phyloP scores from a whole-genome alignment of 1,140 invertebrate genomes.

The Doryteuthis pealeii region DNA sequence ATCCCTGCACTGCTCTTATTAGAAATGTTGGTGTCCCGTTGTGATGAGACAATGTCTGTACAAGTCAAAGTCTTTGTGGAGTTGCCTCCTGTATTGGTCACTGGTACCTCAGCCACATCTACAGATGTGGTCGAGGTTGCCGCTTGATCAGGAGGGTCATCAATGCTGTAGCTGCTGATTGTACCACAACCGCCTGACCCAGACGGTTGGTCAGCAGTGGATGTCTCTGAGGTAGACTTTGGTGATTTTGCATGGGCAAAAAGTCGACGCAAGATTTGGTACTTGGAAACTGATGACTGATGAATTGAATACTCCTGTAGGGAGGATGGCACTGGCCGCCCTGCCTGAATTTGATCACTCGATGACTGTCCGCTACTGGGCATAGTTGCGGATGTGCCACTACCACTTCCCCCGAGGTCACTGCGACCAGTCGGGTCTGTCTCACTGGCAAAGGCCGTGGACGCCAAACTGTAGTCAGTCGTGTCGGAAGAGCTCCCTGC shows the following conservation, averaged over 20 bases:
- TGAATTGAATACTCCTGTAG: background rate
- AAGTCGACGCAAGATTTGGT: conserved; percentile 12
- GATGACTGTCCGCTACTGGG: background rate
- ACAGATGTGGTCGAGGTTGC: background rate
- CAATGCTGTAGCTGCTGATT: background rate
- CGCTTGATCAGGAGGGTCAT: conserved; percentile 1
- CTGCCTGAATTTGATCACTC: background rate
- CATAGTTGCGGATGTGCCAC: background rate
- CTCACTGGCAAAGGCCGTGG: background rate
- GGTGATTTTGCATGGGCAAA: conserved; percentile 13
- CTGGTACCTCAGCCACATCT: background rate
- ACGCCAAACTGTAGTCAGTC: background rate
- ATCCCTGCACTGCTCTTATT: conserved; percentile 6
- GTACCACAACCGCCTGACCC: background rate
- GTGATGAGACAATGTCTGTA: conserved; percentile 7
- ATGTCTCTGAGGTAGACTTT: conserved; percentile 10
- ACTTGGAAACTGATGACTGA: conserved; percentile 3
- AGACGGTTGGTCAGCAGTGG: background rate
- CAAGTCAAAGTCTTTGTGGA: background rate
- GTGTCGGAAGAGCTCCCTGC: background rate
- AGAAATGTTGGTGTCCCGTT: background rate
- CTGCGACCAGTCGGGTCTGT: background rate
- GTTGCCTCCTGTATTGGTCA: background rate
- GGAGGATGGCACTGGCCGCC: background rate
- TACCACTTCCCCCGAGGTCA: background rate